Percentiles rank a stretch among this genome's conserved stretches.
Conservation (phyloP, 2,888 invertebrate species). For the Ophion ventricosus region DNA sequence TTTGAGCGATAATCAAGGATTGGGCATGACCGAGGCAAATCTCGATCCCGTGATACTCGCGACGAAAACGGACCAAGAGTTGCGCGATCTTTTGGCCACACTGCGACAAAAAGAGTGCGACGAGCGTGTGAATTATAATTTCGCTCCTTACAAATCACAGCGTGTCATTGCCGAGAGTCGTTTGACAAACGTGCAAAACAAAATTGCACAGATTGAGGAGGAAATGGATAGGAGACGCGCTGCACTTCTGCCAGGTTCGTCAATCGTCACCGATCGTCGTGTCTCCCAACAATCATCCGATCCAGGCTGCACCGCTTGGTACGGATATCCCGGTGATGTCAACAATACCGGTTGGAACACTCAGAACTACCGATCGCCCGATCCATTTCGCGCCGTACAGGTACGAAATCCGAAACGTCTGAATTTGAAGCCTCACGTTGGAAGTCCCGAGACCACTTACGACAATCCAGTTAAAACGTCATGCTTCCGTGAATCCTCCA, state of each 20-base stretch:
- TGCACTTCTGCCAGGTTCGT: slow-evolving; percentile 46
- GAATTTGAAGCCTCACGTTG: slow-evolving; percentile 75
- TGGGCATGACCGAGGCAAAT: slow-evolving; percentile 68
- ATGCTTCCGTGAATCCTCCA: background rate
- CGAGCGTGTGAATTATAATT: slow-evolving; percentile 77
- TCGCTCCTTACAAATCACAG: slow-evolving; percentile 77
- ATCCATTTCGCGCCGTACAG: slow-evolving; percentile 73
- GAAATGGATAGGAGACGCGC: slow-evolving; percentile 75
- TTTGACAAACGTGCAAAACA: slow-evolving; percentile 75
- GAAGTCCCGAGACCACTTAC: slow-evolving; percentile 75
- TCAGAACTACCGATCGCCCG: slow-evolving; percentile 72
- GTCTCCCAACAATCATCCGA: slow-evolving; percentile 54
- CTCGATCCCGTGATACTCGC: slow-evolving; percentile 74
- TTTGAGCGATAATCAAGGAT: slow-evolving; percentile 76
- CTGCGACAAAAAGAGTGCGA: slow-evolving; percentile 78
- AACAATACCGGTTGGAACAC: slow-evolving; percentile 21
- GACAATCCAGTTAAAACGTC: slow-evolving; percentile 57
- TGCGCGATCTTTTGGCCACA: slow-evolving; percentile 74
- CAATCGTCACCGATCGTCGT: slow-evolving; percentile 16
- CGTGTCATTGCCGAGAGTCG: slow-evolving; percentile 75
- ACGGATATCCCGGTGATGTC: slow-evolving; percentile 64
- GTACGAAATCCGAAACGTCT: slow-evolving; percentile 74
- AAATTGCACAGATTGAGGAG: slow-evolving; percentile 77
- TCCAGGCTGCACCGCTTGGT: slow-evolving; percentile 61
- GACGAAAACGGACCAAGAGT: slow-evolving; percentile 76